Percentiles rank a stretch among this genome's conserved stretches.
Conservation (phyloP, 2,888 invertebrate species). For the Abscondita cerata region DNA sequence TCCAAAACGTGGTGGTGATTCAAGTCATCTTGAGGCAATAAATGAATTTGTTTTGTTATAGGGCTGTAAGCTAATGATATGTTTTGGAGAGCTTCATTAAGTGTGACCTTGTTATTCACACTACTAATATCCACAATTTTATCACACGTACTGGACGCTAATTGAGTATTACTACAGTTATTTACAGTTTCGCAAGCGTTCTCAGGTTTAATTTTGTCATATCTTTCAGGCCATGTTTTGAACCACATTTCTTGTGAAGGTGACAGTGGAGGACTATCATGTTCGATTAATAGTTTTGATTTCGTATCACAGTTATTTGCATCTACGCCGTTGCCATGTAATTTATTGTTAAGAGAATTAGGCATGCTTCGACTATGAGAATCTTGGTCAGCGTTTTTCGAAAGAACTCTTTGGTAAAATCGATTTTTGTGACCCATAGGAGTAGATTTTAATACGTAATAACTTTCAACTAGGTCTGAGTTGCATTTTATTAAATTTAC, state of each 20-base stretch:
- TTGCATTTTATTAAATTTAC: conserved; percentile 41
- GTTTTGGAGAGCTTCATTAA: conserved; percentile 74
- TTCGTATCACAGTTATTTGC: conserved; percentile 48
- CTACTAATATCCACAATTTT: conserved; percentile 40
- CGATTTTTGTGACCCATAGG: conserved; percentile 46
- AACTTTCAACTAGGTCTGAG: conserved; percentile 40
- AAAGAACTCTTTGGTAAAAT: conserved; percentile 44
- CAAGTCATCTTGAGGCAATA: conserved; percentile 53
- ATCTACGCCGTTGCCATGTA: conserved; percentile 36
- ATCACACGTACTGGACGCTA: conserved; percentile 42
- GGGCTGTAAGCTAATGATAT: conserved; percentile 80
- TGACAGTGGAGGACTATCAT: conserved; percentile 42
- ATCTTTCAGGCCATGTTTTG: conserved; percentile 62
- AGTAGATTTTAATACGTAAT: conserved; percentile 40
- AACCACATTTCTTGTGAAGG: conserved; percentile 56
- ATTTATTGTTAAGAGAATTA: conserved; percentile 52
- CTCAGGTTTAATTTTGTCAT: conserved; percentile 53
- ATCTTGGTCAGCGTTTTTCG: conserved; percentile 46
- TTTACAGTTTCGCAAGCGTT: conserved; percentile 13
- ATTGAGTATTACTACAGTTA: conserved; percentile 24
- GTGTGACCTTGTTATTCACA: conserved; percentile 63
- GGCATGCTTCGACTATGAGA: conserved; percentile 57
- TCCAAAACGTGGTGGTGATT: not conserved
- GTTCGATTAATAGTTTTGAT: conserved; percentile 42
- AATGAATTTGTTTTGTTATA: conserved; percentile 74